Conservation (phyloP, 2,113 vertebrate species). For the Nothocercus nigrocapillus region DNA sequence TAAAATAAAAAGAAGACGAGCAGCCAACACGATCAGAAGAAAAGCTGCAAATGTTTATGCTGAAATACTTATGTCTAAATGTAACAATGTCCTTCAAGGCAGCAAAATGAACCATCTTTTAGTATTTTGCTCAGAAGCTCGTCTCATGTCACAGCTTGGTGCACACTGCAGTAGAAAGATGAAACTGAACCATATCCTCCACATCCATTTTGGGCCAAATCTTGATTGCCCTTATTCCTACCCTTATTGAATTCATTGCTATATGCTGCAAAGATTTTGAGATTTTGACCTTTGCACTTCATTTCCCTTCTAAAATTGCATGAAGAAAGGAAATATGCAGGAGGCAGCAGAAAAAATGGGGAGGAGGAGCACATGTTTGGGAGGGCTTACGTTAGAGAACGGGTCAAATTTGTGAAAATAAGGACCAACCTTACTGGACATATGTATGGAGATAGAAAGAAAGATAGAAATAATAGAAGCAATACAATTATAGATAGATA, state of each 20-base stretch:
- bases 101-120: neutral
- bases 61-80: neutral
- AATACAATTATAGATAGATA: neutral
- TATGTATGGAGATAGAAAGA: neutral
- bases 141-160: neutral
- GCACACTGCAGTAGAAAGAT: accelerated
- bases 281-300: slow-evolving; percentile 43
- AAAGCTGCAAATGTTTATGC: neutral
- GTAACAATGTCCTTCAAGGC: neutral
- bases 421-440: neutral
- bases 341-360: slow-evolving; percentile 35
- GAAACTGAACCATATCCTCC: neutral
- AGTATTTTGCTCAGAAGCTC: neutral
- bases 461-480: neutral
- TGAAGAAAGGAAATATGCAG: slow-evolving; percentile 60
- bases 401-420: neutral
- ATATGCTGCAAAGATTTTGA: slow-evolving; percentile 6
- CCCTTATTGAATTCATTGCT: neutral
- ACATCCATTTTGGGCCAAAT: neutral
- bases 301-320: slow-evolving; percentile 37
- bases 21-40: neutral
- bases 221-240: neutral
- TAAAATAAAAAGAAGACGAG: too few species aligned
- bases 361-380: neutral
- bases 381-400: neutral